These are phyloP conservation scores for Saccostrea glomerata DNA, from an alignment of 1,140 invertebrate genomes.

Conservation along the genomic window DNA sequence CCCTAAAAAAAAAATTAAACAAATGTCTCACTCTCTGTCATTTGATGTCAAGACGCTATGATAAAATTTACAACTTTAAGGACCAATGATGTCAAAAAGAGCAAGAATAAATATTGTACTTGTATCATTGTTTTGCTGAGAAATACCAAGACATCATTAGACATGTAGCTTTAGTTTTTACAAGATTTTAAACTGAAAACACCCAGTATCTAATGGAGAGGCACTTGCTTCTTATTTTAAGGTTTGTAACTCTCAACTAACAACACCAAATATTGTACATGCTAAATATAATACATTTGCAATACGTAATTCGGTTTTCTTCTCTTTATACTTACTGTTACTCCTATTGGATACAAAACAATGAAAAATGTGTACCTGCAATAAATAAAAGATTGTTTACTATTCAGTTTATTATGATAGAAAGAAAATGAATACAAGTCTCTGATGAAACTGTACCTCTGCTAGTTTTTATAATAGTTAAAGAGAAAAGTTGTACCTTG, in stretches of 20 bases:
- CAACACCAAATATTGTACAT: too few species aligned
- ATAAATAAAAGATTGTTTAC: slow-evolving; percentile 42
- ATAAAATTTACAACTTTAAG: neutral
- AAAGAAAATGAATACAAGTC: neutral
- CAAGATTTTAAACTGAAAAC: too few species aligned
- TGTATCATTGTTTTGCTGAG: neutral
- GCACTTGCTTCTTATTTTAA: too few species aligned
- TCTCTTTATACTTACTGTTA: slow-evolving; percentile 82
- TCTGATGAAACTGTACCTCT: neutral
- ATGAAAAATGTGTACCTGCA: slow-evolving; percentile 91
- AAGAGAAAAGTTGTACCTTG: neutral
- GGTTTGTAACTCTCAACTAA: too few species aligned
- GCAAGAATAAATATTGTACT: neutral
- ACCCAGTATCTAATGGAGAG: too few species aligned
- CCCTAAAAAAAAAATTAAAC: slow-evolving; percentile 81
- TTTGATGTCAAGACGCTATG: neutral
- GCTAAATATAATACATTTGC: too few species aligned
- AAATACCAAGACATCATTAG: neutral
- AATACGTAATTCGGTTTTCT: too few species aligned
- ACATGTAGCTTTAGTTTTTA: too few species aligned
- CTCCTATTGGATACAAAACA: slow-evolving; percentile 93
- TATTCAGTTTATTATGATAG: neutral
- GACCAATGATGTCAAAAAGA: neutral
- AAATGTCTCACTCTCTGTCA: neutral
- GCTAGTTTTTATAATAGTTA: neutral